Percentiles rank a stretch among this genome's conserved stretches.
Evolutionary conservation across 2,797 vertebrate genomes (phyloP).

Genomic region (Cyclopterus lumpus): DNA sequence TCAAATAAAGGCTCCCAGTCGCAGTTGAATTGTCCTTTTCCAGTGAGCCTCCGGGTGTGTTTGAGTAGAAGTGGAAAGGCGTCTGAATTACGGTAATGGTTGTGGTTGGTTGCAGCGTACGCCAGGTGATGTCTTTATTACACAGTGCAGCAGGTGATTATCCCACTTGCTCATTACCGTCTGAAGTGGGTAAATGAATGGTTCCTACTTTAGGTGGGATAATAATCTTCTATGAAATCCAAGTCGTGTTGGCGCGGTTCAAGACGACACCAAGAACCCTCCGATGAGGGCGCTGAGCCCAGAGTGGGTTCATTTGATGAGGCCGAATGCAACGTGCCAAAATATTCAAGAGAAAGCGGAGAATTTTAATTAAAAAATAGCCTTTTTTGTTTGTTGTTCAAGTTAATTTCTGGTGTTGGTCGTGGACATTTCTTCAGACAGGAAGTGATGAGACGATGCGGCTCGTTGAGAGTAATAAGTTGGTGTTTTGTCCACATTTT

Average conservation of each 20-base stretch:
- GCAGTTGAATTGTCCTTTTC: slow-evolving; percentile 27
- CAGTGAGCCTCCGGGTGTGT: slow-evolving; percentile 38
- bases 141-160: slow-evolving; percentile 59
- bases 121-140: slow-evolving; percentile 57
- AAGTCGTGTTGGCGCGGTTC: slow-evolving; percentile 58
- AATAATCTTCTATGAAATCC: slow-evolving; percentile 61
- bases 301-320: slow-evolving; percentile 50
- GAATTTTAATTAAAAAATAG: neutral
- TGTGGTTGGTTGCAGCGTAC: slow-evolving; percentile 42
- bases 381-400: neutral
- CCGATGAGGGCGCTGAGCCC: slow-evolving; percentile 44
- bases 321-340: slow-evolving; percentile 13
- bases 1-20: neutral
- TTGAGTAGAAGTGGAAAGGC: slow-evolving; percentile 62
- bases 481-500: no score
- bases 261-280: slow-evolving; percentile 39
- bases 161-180: slow-evolving; percentile 59
- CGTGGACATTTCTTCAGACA: neutral
- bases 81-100: slow-evolving; percentile 53
- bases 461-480: no score
- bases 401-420: neutral
- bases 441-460: neutral
- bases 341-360: neutral
- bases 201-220: slow-evolving; percentile 61
- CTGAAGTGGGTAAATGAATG: slow-evolving; percentile 68